Percentiles rank a stretch among this genome's conserved stretches.
phyloP scores from a whole-genome alignment of 2,888 invertebrate genomes.

The Griposia aprilina region DNA sequence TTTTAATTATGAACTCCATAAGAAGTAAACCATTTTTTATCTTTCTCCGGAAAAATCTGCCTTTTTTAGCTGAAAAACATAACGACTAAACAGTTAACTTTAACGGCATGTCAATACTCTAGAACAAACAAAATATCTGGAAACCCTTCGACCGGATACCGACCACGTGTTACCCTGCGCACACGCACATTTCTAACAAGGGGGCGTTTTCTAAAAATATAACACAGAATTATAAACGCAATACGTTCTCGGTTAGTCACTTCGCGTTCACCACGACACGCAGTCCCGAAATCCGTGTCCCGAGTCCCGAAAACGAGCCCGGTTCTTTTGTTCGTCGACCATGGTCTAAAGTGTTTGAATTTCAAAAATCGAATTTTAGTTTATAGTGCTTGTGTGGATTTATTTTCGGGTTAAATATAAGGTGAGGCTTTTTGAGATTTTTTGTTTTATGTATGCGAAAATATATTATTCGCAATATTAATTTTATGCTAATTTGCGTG shows the following conservation, averaged over 20 bases:
- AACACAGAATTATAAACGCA: slow-evolving; percentile 78
- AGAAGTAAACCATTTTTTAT: background rate
- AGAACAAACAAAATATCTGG: slow-evolving; percentile 72
- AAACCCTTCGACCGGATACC: slow-evolving; percentile 82
- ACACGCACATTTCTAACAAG: slow-evolving; percentile 79
- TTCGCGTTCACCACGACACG: slow-evolving; percentile 76
- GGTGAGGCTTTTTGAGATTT: slow-evolving; percentile 17
- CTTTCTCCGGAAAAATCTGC: slow-evolving; percentile 10
- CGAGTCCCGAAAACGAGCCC: slow-evolving; percentile 45
- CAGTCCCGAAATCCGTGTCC: slow-evolving; percentile 64
- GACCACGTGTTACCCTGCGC: slow-evolving; percentile 80
- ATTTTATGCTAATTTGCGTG: slow-evolving; percentile 11
- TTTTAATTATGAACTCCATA: background rate
- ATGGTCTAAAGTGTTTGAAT: slow-evolving; percentile 65
- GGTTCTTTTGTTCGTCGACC: slow-evolving; percentile 62
- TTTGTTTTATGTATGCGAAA: background rate
- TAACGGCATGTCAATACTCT: slow-evolving; percentile 59
- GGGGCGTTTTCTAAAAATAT: slow-evolving; percentile 90
- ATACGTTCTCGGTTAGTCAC: slow-evolving; percentile 80
- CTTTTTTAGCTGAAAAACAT: background rate
- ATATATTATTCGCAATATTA: background rate
- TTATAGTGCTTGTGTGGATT: slow-evolving; percentile 47
- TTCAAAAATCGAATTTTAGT: slow-evolving; percentile 19
- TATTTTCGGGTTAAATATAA: slow-evolving; percentile 7
- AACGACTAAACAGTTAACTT: slow-evolving; percentile 30